Percentiles rank a stretch among this genome's conserved stretches.
Evolutionary conservation across 64 coral and sea anemone genomes (phyloP).

Genomic region (Montipora sp.): DNA sequence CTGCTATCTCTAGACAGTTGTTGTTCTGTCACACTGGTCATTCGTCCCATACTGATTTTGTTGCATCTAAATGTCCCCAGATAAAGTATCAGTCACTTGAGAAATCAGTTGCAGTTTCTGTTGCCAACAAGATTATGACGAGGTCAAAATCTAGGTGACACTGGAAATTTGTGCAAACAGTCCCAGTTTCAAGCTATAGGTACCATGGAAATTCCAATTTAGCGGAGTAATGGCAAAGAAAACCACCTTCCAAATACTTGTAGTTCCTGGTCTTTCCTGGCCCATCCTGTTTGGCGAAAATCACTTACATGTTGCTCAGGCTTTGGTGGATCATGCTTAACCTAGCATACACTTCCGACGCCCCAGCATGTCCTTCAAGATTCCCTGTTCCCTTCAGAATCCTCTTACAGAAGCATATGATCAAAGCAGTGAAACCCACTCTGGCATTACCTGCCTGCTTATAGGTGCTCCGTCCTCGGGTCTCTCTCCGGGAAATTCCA

Average conservation of each 20-base stretch:
- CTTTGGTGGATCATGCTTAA: conserved; percentile 35
- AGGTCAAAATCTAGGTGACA: too few species aligned
- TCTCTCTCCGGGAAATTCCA: background rate
- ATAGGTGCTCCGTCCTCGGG: background rate
- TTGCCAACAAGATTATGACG: too few species aligned
- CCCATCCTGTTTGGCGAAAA: conserved; percentile 58
- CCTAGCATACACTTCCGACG: conserved; percentile 15
- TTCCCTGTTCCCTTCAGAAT: background rate
- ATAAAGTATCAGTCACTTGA: too few species aligned
- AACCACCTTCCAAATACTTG: conserved; percentile 41
- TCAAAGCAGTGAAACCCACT: background rate
- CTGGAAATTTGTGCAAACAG: too few species aligned
- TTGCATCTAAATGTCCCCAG: background rate
- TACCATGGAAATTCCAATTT: conserved; percentile 37
- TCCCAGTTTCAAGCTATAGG: background rate
- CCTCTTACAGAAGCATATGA: background rate
- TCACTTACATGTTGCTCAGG: conserved; percentile 29
- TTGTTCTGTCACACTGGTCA: conserved; percentile 57
- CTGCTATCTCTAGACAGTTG: conserved; percentile 42
- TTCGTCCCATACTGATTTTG: conserved; percentile 20
- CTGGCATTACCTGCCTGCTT: background rate
- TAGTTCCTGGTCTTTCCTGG: conserved; percentile 53
- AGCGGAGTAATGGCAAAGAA: conserved; percentile 43
- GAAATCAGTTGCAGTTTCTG: too few species aligned
- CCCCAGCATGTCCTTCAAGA: background rate